These are phyloP conservation scores for Geopemphigus sp. DNA, from an alignment of 1,140 invertebrate species.

Conservation along the genomic window DNA sequence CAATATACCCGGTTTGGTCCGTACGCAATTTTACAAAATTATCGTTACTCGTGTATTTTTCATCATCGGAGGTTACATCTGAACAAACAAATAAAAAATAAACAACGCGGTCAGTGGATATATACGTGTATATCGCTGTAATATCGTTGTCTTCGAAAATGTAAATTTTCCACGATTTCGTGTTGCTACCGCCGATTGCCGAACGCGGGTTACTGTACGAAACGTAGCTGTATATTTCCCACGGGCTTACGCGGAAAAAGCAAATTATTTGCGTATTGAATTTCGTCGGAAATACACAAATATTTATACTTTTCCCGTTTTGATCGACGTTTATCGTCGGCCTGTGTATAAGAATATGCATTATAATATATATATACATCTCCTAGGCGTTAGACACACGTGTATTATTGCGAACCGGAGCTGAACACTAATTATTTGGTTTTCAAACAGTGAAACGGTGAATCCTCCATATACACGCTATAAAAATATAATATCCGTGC, in stretches of 20 bases:
- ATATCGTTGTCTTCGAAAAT: not conserved
- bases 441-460: no score
- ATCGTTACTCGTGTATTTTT: slow-evolving; percentile 9
- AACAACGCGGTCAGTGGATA: not conserved
- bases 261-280: not conserved
- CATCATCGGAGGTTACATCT: not conserved
- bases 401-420: not conserved
- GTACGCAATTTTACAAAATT: not conserved
- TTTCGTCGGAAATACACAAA: not conserved
- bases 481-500: not conserved
- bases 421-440: not conserved
- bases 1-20: not conserved
- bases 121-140: no score
- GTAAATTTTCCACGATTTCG: not conserved
- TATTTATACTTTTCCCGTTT: not conserved
- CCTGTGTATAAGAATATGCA: not conserved
- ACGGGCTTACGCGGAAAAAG: not conserved
- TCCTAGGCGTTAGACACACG: no score
- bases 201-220: not conserved
- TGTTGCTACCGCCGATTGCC: not conserved
- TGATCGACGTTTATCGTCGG: not conserved
- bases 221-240: slow-evolving; percentile 3
- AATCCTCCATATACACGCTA: not conserved
- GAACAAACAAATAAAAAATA: not conserved
- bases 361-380: no score